Conservation (phyloP, 2,113 vertebrate genomes). For the Spermophilus dauricus region DNA sequence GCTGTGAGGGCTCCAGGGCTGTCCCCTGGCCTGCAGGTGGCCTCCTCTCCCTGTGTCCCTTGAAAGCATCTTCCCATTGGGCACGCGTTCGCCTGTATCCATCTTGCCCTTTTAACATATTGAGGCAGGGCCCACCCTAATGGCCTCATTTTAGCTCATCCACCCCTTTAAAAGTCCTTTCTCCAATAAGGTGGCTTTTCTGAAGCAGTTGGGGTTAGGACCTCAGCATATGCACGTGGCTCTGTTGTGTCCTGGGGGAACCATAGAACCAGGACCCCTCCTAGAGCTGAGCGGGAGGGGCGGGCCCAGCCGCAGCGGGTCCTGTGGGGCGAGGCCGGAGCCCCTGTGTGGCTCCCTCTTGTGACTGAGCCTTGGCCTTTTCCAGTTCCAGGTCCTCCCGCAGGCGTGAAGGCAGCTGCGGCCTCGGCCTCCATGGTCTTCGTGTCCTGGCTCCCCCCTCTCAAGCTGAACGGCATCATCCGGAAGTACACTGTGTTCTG, state of each 20-base stretch:
- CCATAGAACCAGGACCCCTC: rapidly evolving
- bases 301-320: not conserved
- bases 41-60: not conserved
- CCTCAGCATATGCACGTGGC: rapidly evolving
- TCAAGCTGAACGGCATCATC: constrained; percentile 98
- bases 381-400: constrained; percentile 97
- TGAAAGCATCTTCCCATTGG: rapidly evolving
- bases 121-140: not conserved
- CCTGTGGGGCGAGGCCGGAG: rapidly evolving
- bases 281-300: rapidly evolving
- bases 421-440: constrained; percentile 96
- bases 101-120: not conserved
- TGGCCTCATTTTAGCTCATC: rapidly evolving
- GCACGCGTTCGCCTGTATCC: not conserved
- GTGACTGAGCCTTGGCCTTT: not conserved
- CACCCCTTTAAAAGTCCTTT: rapidly evolving
- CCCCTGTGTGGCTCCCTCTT: not conserved
- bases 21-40: not conserved
- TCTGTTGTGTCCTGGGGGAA: not conserved
- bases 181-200: not conserved
- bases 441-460: constrained; percentile 97
- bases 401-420: constrained; percentile 97
- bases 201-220: rapidly evolving
- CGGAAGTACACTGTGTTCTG: constrained; percentile 99
- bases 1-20: no score